Conservation (phyloP, 2,888 invertebrate species). For the Epicampocera succincta region DNA sequence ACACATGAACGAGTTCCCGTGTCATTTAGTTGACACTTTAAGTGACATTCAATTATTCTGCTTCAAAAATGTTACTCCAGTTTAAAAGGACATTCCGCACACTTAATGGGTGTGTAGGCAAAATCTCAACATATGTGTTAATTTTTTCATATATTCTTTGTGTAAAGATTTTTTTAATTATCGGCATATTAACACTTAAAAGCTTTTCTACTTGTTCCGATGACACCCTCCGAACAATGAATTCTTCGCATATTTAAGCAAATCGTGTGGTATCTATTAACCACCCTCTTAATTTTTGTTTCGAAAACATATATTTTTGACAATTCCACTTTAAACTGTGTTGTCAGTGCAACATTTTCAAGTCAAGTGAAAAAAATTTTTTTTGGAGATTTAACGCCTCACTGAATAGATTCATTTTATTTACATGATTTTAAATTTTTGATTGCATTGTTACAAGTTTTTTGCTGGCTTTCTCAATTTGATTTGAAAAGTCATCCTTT, state of each 20-base stretch:
- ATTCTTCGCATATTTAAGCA: conserved; percentile 55
- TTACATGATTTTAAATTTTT: conserved; percentile 19
- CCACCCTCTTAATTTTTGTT: conserved; percentile 54
- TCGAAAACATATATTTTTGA: conserved; percentile 3
- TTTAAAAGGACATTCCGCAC: not conserved
- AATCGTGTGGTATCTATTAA: conserved; percentile 53
- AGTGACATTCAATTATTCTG: conserved; percentile 46
- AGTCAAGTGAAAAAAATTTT: conserved; percentile 60
- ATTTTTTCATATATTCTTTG: conserved; percentile 50
- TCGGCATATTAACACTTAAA: conserved; percentile 59
- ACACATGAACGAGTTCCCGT: conserved; percentile 57
- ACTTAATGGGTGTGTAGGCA: conserved; percentile 20
- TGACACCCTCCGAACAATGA: conserved; percentile 46
- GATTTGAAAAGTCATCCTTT: conserved; percentile 41
- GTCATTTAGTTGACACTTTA: conserved; percentile 64
- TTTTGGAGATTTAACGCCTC: conserved; percentile 58
- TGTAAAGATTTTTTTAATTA: conserved; percentile 57
- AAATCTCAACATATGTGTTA: conserved; percentile 63
- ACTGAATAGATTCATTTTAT: conserved; percentile 48
- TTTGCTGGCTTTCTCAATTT: conserved; percentile 10
- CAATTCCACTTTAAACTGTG: conserved; percentile 43
- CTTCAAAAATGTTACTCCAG: conserved; percentile 6
- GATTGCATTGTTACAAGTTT: conserved; percentile 6
- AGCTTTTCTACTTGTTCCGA: conserved; percentile 39
- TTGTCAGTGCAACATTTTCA: conserved; percentile 47